Conservation (phyloP, 2,113 vertebrate species). For the Elanus axillaris region DNA sequence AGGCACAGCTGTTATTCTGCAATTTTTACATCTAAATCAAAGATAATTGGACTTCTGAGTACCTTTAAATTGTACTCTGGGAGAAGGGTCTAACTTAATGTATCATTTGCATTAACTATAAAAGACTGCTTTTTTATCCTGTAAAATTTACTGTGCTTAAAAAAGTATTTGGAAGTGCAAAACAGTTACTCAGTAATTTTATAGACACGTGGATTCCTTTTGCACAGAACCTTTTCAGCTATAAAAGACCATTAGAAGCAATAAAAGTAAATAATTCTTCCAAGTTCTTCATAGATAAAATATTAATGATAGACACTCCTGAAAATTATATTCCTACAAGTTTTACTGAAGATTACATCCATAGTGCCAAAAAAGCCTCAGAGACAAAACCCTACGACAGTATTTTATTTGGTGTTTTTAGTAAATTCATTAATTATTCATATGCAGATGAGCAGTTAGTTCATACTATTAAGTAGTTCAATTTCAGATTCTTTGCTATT, state of each 20-base stretch:
- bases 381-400: neutral
- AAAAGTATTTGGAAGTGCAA: slow-evolving; percentile 41
- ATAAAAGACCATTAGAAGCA: slow-evolving; percentile 42
- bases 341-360: slow-evolving; percentile 8
- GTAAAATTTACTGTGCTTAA: slow-evolving; percentile 62
- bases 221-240: slow-evolving; percentile 26
- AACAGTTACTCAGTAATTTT: slow-evolving; percentile 48
- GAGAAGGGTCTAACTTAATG: slow-evolving; percentile 64
- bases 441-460: neutral
- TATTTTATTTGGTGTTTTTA: neutral
- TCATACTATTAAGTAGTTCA: neutral
- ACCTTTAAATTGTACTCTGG: slow-evolving; percentile 69
- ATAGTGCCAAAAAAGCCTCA: neutral
- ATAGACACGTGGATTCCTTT: neutral
- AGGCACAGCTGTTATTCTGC: slow-evolving; percentile 65
- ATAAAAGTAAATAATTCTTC: slow-evolving; percentile 52
- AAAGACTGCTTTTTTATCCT: slow-evolving; percentile 57
- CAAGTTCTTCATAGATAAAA: slow-evolving; percentile 18
- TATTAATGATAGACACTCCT: slow-evolving; percentile 46
- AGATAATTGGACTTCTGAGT: slow-evolving; percentile 73
- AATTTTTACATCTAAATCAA: slow-evolving; percentile 71
- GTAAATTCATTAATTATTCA: neutral
- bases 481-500: neutral
- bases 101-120: slow-evolving; percentile 67
- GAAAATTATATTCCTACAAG: slow-evolving; percentile 15